Evolutionary conservation across 2,888 invertebrate species (phyloP), one percentile per base, ranked within the genome.

Genomic region (Lottia gigantea): DNA sequence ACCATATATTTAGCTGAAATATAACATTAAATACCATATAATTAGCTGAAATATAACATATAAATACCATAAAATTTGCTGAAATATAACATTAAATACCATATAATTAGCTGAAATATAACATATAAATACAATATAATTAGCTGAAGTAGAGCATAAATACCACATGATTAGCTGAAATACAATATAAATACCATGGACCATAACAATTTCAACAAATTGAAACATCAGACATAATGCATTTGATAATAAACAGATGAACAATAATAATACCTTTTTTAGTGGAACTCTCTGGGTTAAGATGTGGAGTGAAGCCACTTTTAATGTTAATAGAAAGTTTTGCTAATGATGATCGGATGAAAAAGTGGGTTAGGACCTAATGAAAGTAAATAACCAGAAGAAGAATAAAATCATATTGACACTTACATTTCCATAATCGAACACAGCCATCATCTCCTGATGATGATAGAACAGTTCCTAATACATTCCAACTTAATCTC

Each of bases 361-460:
- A n/a, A n/a, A n/a, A n/a, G n/a, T n/a, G n/a, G n/a, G n/a, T n/a
- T n/a, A n/a, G n/a, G n/a, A n/a, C n/a, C n/a, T 31, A 31, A 6
- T 31, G 31, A 31, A 31, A 31, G 31, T 2, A 6, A 31, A 31
- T 31, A 31, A 6, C 31, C 31, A 2, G n/a, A 31, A 31, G 2
- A 31, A 31, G 31, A 2, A 2, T 6, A 31, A 31, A 31, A 4
- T 6, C 2, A 4, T 31, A 31, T 4, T 6, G 6, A 31, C 31
- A 55, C 91, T 90, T 90, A 94, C 96, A 95, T 91, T 97, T 96
- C 95, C 97, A 98, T 78, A 98, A 92, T 63, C 97, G 91, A 3
- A 98, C 95, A 87, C 94, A 94, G 75, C 97, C 97, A 90, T 99
- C 98, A 89, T 97, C 97, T 0, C 97, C 97, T 23, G 97, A 96